phyloP scores from a whole-genome alignment of 2,113 vertebrate species.

The Micronycteris hirsuta region DNA sequence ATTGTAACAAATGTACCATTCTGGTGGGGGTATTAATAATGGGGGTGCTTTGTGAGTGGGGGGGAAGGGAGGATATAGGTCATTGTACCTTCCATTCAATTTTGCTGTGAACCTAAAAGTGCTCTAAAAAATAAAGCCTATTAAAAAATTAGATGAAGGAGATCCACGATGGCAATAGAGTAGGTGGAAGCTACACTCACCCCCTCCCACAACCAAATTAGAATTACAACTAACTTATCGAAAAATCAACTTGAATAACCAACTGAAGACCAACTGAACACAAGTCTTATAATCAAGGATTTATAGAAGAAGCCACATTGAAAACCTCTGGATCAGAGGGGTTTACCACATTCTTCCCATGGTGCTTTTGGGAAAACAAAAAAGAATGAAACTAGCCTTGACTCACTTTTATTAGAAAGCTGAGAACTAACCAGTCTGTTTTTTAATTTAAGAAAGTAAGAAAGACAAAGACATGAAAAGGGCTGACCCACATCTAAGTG shows the following conservation, averaged over 20 bases:
- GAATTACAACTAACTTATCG: background rate
- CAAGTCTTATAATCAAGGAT: background rate
- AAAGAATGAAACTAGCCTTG: background rate
- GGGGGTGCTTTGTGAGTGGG: accelerated
- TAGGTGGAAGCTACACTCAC: background rate
- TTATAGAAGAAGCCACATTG: background rate
- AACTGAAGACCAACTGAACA: background rate
- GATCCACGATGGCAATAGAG: background rate
- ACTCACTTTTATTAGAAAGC: background rate
- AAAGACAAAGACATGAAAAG: background rate
- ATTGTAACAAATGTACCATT: background rate
- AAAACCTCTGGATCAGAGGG: background rate
- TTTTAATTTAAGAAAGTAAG: background rate
- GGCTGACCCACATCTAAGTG: background rate
- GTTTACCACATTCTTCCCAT: background rate
- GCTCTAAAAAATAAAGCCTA: background rate
- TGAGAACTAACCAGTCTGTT: background rate
- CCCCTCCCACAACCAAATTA: background rate
- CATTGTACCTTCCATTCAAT: background rate
- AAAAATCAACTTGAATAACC: background rate
- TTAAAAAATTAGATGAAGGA: background rate
- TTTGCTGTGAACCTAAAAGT: background rate
- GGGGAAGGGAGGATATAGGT: background rate
- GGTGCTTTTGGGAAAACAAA: background rate
- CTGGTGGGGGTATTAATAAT: too few species aligned